phyloP scores from a whole-genome alignment of 2,113 vertebrate species.

The Pygoscelis adeliae region DNA sequence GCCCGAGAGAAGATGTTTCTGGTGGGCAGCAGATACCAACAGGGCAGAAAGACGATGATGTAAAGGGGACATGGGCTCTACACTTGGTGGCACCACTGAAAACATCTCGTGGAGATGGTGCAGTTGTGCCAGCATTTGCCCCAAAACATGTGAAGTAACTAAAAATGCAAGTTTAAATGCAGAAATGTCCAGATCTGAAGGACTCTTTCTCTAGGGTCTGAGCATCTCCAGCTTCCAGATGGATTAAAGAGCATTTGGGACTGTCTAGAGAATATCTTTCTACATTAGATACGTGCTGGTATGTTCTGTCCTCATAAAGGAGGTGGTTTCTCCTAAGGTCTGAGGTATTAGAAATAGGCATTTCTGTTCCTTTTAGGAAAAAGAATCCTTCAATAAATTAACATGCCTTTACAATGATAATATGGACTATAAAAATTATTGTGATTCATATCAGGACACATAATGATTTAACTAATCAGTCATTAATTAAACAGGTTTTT shows the following conservation, averaged over 20 bases:
- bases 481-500: slow-evolving; percentile 72
- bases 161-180: background rate
- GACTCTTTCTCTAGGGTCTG: background rate
- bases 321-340: background rate
- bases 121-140: background rate
- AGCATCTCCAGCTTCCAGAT: background rate
- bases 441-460: slow-evolving; percentile 64
- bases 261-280: background rate
- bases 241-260: background rate
- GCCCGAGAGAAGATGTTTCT: background rate
- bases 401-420: slow-evolving; percentile 78
- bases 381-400: slow-evolving; percentile 58
- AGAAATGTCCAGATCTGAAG: background rate
- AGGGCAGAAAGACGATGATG: background rate
- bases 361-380: slow-evolving; percentile 3
- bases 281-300: background rate
- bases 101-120: background rate
- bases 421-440: slow-evolving; percentile 56
- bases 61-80: background rate
- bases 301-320: background rate
- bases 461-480: slow-evolving; percentile 70
- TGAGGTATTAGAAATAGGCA: too few species aligned
- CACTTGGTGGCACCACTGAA: background rate
- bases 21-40: background rate
- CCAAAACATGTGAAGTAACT: background rate